phyloP scores from a whole-genome alignment of 1,140 invertebrate species.

The Macrostomum lignano region DNA sequence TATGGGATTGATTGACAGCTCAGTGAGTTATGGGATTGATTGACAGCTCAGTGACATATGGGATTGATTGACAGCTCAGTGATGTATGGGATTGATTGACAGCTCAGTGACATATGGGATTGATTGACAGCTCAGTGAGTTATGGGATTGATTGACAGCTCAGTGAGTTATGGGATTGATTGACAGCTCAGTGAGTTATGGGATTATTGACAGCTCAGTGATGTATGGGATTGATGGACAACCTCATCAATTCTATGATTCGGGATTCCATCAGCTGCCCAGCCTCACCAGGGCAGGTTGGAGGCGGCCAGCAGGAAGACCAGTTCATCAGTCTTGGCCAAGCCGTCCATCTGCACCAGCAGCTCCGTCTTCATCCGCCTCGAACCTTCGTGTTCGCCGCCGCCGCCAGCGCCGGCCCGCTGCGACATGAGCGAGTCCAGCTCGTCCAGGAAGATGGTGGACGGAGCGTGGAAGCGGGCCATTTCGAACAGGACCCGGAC shows the following conservation, averaged over 20 bases:
- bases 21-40: too few relatives aligned
- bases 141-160: neutral
- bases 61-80: too few relatives aligned
- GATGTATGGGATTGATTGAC: too few relatives aligned
- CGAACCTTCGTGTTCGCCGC: slow-evolving; percentile 33
- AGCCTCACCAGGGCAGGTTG: slow-evolving; percentile 61
- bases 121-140: neutral
- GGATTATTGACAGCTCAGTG: too few relatives aligned
- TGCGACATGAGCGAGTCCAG: slow-evolving; percentile 31
- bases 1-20: too few relatives aligned
- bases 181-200: neutral
- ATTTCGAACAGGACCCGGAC: slow-evolving; percentile 39
- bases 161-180: neutral
- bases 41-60: too few relatives aligned
- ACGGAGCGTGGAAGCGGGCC: slow-evolving; percentile 31
- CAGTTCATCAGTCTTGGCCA: slow-evolving; percentile 32
- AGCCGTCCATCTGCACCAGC: slow-evolving; percentile 45
- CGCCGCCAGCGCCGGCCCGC: slow-evolving; percentile 12
- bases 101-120: neutral
- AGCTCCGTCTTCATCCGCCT: slow-evolving; percentile 37
- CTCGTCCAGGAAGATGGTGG: slow-evolving; percentile 32
- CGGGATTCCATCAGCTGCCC: too few relatives aligned
- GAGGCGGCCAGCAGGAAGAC: slow-evolving; percentile 60
- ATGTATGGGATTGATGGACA: too few relatives aligned
- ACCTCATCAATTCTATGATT: too few relatives aligned